phyloP scores from a whole-genome alignment of 2,113 vertebrate genomes.

The Mesoclemmys tuberculata region DNA sequence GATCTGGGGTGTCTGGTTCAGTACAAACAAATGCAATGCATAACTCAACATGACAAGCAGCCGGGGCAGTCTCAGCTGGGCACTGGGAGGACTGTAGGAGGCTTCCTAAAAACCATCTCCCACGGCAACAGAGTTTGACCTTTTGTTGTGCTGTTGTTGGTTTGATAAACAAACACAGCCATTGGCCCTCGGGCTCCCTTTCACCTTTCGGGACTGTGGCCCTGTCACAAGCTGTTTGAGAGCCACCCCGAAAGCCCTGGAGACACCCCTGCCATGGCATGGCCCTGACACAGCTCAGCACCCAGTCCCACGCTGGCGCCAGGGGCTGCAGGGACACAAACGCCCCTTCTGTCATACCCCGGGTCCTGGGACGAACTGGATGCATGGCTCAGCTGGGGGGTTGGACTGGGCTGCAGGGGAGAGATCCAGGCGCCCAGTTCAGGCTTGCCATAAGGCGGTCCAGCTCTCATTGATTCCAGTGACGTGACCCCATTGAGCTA shows the following conservation, averaged over 20 bases:
- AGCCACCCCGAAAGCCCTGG: constrained; percentile 21
- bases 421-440: neutral
- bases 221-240: constrained; percentile 65
- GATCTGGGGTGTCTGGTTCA: neutral
- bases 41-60: constrained; percentile 38
- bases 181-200: constrained; percentile 53
- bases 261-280: constrained; percentile 15
- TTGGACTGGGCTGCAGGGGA: neutral
- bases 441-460: neutral
- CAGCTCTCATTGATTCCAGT: neutral
- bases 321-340: neutral
- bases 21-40: constrained; percentile 11
- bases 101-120: constrained; percentile 69
- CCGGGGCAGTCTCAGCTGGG: fast-evolving
- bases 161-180: constrained; percentile 67
- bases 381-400: neutral
- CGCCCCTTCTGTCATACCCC: neutral
- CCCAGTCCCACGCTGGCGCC: fast-evolving
- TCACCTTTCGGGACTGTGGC: constrained; percentile 67
- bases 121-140: constrained; percentile 72
- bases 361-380: no score
- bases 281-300: neutral
- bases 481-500: neutral
- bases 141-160: constrained; percentile 61
- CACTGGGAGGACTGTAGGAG: constrained; percentile 40